Conservation (phyloP, 2,113 vertebrate species). For the Dinomys branickii region DNA sequence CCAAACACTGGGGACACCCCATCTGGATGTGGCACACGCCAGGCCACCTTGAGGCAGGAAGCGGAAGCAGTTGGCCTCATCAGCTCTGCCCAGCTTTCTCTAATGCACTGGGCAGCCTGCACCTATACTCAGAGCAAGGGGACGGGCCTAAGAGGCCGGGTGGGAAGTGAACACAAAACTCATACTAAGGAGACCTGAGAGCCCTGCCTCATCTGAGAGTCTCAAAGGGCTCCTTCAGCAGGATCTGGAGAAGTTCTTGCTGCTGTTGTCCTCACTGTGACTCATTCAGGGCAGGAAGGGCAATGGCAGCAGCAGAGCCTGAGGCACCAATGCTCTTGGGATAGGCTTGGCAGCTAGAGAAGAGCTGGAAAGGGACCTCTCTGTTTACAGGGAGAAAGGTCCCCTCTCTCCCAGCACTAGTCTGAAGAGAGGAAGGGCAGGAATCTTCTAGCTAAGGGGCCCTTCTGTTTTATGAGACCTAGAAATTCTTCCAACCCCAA, state of each 20-base stretch:
- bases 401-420: background rate
- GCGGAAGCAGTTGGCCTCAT: rapidly evolving
- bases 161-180: background rate
- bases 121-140: background rate
- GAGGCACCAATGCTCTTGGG: background rate
- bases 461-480: background rate
- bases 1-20: background rate
- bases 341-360: background rate
- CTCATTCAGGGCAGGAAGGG: background rate
- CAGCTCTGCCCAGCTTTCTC: rapidly evolving
- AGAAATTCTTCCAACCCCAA: background rate
- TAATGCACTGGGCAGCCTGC: no score
- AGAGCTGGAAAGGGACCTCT: background rate
- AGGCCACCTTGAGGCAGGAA: background rate
- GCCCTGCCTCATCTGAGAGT: background rate
- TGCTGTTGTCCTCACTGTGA: background rate
- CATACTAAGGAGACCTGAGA: background rate
- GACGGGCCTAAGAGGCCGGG: background rate
- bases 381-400: background rate
- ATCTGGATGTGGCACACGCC: background rate
- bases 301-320: background rate
- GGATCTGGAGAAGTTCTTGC: background rate
- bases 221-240: background rate
- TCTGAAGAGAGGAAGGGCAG: background rate
- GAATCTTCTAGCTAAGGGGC: background rate